A percentile compares a stretch with the other conserved stretches of the same genome.
Evolutionary conservation across 2,888 invertebrate species (phyloP).

Genomic region (Julus scandinavius): DNA sequence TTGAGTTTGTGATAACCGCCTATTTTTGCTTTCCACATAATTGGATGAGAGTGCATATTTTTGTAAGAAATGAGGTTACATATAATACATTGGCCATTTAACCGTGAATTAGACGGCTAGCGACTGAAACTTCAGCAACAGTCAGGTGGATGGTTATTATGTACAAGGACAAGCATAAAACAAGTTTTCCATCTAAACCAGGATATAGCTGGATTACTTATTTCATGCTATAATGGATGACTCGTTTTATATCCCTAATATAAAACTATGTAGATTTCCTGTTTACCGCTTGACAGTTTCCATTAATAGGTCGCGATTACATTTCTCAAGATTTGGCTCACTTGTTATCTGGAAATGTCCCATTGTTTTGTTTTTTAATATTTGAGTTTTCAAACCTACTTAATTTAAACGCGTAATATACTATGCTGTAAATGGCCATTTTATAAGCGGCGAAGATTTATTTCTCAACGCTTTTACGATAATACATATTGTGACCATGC

Average conservation of each 20-base stretch:
- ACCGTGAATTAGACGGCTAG: background rate
- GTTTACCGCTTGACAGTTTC: conserved; percentile 10
- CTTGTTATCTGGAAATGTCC: background rate
- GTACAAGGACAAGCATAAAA: conserved; percentile 1
- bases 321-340: background rate
- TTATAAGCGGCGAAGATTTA: background rate
- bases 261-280: conserved; percentile 1
- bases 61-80: background rate
- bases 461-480: background rate
- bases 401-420: background rate
- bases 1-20: background rate
- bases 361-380: background rate
- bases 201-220: conserved; percentile 8
- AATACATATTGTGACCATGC: background rate
- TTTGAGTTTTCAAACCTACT: background rate
- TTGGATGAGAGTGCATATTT: conserved; percentile 23
- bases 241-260: conserved; percentile 5
- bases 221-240: background rate
- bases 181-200: conserved; percentile 12
- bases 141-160: background rate
- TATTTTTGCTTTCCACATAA: background rate
- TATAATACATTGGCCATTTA: conserved; percentile 13
- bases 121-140: background rate
- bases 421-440: background rate
- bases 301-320: background rate